Percentiles rank a stretch among this genome's conserved stretches.
These are phyloP conservation scores for Tinea pellionella DNA, from an alignment of 2,888 invertebrate species.

Conservation along the genomic window DNA sequence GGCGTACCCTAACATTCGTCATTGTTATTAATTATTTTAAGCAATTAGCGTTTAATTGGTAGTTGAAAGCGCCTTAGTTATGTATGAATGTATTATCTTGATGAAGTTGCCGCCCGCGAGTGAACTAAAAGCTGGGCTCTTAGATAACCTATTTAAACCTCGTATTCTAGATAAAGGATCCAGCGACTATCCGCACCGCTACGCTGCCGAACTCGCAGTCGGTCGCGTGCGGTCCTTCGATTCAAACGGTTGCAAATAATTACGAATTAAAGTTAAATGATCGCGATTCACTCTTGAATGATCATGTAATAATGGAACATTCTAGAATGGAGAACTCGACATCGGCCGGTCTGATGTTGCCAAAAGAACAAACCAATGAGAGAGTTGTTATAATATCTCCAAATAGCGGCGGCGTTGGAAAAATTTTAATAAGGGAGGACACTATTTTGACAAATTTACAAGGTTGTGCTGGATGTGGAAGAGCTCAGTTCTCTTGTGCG, in stretches of 20 bases:
- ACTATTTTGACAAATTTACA: slow-evolving; percentile 44
- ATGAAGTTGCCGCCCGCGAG: not conserved
- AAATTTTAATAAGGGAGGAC: slow-evolving; percentile 49
- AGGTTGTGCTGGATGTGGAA: slow-evolving; percentile 50
- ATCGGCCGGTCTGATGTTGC: slow-evolving; percentile 29
- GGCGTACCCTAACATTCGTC: no score
- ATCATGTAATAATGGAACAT: slow-evolving; percentile 27
- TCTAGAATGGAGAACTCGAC: slow-evolving; percentile 27
- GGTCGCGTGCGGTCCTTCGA: not conserved
- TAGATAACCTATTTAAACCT: slow-evolving; percentile 4
- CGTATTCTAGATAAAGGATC: not conserved
- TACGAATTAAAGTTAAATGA: not conserved
- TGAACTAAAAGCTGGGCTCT: not conserved
- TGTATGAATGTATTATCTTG: not conserved
- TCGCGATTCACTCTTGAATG: not conserved
- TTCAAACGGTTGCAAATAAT: not conserved
- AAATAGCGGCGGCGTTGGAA: slow-evolving; percentile 29
- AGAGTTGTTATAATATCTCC: slow-evolving; percentile 33
- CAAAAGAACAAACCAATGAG: slow-evolving; percentile 29
- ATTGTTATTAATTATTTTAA: no score
- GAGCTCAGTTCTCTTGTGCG: slow-evolving; percentile 44
- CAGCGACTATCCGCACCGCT: not conserved
- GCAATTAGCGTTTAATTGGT: no score
- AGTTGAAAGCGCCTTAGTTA: no score
- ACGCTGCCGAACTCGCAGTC: not conserved